phyloP scores from a whole-genome alignment of 2,888 invertebrate species.

The Gymnosoma rotundatum region DNA sequence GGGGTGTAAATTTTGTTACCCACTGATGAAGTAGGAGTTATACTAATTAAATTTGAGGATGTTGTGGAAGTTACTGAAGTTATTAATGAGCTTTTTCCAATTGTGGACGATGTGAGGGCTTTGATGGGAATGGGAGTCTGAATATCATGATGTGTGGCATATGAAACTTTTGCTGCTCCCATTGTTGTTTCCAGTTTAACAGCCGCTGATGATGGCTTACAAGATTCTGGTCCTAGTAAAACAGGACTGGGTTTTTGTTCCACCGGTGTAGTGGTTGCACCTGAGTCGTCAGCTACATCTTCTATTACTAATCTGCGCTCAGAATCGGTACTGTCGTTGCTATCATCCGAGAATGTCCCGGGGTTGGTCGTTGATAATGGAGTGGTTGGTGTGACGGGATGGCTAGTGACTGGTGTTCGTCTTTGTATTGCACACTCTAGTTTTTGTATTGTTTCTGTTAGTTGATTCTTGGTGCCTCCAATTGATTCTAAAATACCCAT shows the following conservation, averaged over 20 bases:
- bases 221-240: conserved; percentile 55
- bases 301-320: conserved; percentile 86
- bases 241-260: conserved; percentile 75
- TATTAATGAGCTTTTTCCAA: conserved; percentile 4
- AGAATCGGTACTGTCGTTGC: conserved; percentile 86
- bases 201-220: conserved; percentile 51
- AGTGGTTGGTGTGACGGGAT: conserved; percentile 74
- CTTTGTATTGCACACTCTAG: conserved; percentile 82
- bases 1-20: conserved; percentile 19
- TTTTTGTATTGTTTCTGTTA: conserved; percentile 86
- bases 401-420: conserved; percentile 76
- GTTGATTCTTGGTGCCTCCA: conserved; percentile 84
- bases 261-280: conserved; percentile 60
- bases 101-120: conserved; percentile 57
- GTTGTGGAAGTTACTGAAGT: conserved; percentile 11
- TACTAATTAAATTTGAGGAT: conserved; percentile 35
- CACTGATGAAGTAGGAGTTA: conserved; percentile 21
- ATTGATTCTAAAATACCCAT: conserved; percentile 80
- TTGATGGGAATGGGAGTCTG: conserved; percentile 75
- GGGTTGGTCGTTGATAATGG: conserved; percentile 70
- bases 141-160: conserved; percentile 60
- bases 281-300: conserved; percentile 80
- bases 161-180: conserved; percentile 61
- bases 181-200: conserved; percentile 72
- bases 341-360: conserved; percentile 83